Evolutionary conservation across 2,888 invertebrate species (phyloP).

Genomic region (Sarcophaga caerulescens): DNA sequence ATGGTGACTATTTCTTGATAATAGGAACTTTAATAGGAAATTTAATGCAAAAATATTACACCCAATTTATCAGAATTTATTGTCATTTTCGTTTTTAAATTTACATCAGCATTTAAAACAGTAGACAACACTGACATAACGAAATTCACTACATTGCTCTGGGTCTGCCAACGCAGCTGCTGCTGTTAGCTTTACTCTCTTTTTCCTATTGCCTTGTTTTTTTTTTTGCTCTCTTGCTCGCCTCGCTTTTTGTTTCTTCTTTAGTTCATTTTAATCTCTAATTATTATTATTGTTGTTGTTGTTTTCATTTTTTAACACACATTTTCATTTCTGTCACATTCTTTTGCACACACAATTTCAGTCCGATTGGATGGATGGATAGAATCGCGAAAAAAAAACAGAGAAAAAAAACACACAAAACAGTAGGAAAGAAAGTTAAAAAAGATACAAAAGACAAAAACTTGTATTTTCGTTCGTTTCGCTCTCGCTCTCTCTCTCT

Average conservation of each 20-base stretch:
- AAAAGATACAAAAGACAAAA: conserved; percentile 27
- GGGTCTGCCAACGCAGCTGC: too few species aligned
- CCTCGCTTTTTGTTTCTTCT: conserved; percentile 6
- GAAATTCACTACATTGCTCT: too few species aligned
- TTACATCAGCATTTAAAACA: too few species aligned
- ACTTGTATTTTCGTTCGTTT: conserved; percentile 8
- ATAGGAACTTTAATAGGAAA: too few species aligned
- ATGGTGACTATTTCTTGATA: too few species aligned
- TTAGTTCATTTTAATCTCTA: conserved; percentile 14
- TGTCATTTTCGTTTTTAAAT: too few species aligned
- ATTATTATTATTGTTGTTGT: not conserved
- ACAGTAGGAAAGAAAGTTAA: not conserved
- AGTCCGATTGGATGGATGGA: not conserved
- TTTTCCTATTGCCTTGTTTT: not conserved
- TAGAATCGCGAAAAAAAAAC: conserved; percentile 6
- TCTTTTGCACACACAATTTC: conserved; percentile 4
- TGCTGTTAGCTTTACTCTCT: not conserved
- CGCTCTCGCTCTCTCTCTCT: not conserved
- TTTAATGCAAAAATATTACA: too few species aligned
- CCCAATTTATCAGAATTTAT: too few species aligned
- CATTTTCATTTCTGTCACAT: conserved; percentile 22
- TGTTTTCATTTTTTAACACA: conserved; percentile 33
- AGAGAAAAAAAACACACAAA: conserved; percentile 7
- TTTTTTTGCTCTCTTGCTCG: not conserved
- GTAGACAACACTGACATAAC: too few species aligned